Conservation (phyloP, 2,888 invertebrate genomes). For the Isoperla grammatica region DNA sequence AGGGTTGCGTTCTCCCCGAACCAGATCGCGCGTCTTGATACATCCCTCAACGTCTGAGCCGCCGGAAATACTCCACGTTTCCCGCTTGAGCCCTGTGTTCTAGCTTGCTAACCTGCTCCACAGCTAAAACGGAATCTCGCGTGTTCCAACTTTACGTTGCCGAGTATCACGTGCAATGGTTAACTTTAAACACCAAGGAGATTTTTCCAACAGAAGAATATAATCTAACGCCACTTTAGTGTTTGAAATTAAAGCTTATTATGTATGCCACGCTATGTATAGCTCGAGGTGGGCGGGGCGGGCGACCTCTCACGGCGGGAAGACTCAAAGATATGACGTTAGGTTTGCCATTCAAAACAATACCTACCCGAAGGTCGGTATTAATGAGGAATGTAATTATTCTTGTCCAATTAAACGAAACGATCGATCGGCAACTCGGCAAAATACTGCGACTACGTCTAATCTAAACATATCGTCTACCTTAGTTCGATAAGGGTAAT, state of each 20-base stretch:
- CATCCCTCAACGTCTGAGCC: constrained; percentile 6
- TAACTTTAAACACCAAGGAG: constrained; percentile 10
- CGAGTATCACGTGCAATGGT: constrained; percentile 10
- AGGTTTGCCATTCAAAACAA: too few relatives aligned
- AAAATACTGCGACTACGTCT: too few relatives aligned
- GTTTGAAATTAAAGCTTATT: constrained; percentile 10
- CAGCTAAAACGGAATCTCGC: constrained; percentile 11
- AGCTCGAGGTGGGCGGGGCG: neutral
- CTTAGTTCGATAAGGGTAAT: too few relatives aligned
- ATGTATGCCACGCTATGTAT: constrained; percentile 5
- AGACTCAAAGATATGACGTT: too few relatives aligned
- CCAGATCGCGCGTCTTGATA: constrained; percentile 9
- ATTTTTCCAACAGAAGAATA: constrained; percentile 3
- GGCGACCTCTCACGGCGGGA: too few relatives aligned
- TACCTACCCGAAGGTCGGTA: too few relatives aligned
- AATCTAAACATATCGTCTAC: too few relatives aligned
- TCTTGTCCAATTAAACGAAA: too few relatives aligned
- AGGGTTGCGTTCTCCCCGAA: constrained; percentile 3
- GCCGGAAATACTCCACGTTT: constrained; percentile 16
- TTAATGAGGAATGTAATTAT: too few relatives aligned
- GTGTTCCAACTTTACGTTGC: neutral
- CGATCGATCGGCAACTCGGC: too few relatives aligned
- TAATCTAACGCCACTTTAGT: constrained; percentile 14
- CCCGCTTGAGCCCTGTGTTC: constrained; percentile 11
- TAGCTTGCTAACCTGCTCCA: constrained; percentile 4